Evolutionary conservation across 2,888 invertebrate species (phyloP), one percentile per base, ranked within the genome.

Genomic region (Drosophila yooni): DNA sequence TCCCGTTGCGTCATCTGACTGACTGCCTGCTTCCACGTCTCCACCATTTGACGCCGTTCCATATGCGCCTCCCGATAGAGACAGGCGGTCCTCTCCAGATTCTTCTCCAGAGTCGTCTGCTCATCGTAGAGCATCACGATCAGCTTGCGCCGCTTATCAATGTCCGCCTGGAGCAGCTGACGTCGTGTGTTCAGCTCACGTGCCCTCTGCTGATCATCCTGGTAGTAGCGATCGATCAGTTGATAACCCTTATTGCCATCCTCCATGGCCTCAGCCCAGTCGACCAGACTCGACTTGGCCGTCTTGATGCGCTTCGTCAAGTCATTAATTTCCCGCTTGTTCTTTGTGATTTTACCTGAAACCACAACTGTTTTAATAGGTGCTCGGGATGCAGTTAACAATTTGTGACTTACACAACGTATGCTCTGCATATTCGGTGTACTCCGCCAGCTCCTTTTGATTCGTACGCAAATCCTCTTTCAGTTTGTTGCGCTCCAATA

Each of bases 11-110:
- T 94, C 82, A 97, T 93, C 84, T 96, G 95, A 70, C 95, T 94
- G 1, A 96, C 95, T 2, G 96, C 95, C 50, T 94, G 94, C 54
- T 96, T 95, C 97, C 97, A 97, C 83, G 96, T 96, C 2, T 93
- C 92, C 89, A 96, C 95, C 93, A 96, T 94, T 72, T 95, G 94
- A 38, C 95, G 95, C 18, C 96, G 94, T 88, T 96, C 96, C 53
- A 94, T 94, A 91, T 96, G 94, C 11, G 95, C 95, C 79, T 95
- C 90, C 5, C 93, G 90, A 81, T 94, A 94, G 7, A 94, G 84
- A 65, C 93, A 93, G 0, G 94, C 93, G 0, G 94, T 94, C 62
- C 93, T 93, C 72, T 94, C 94, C n/a, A 95, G 86, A 63, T 94
- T 93, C 73, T 94, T 94, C 79, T 95, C 95, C 76, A 94, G 93